A percentile compares a stretch with the other conserved stretches of the same genome.
These are phyloP conservation scores for Emberiza fucata DNA, from an alignment of 2,113 vertebrate species.

Conservation along the genomic window DNA sequence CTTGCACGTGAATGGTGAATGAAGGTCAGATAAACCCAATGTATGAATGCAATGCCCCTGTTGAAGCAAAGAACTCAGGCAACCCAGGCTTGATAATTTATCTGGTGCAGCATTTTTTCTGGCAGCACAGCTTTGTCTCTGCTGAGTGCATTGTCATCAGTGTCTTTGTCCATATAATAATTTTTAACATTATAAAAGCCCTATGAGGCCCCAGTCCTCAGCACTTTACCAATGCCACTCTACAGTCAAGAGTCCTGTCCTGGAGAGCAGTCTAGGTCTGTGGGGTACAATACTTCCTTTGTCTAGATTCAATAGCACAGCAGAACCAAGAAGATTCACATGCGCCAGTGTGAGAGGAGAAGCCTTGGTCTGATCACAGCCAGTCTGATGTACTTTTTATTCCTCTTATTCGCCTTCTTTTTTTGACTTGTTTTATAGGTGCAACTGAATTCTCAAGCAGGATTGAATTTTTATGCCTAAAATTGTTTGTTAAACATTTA, in stretches of 20 bases:
- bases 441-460: neutral
- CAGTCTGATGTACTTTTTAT: neutral
- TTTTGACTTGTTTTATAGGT: neutral
- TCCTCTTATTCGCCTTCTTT: neutral
- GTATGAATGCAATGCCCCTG: neutral
- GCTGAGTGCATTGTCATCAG: neutral
- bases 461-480: neutral
- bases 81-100: neutral
- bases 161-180: neutral
- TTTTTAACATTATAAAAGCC: neutral
- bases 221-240: neutral
- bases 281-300: neutral
- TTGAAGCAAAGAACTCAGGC: neutral
- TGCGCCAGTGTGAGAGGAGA: neutral
- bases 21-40: neutral
- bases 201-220: neutral
- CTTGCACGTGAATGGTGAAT: neutral
- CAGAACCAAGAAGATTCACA: neutral
- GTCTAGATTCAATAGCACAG: neutral
- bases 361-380: neutral
- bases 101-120: neutral
- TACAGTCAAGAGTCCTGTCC: neutral
- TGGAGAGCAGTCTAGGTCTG: no score
- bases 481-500: neutral
- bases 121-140: neutral